Percentiles rank a stretch among this genome's conserved stretches.
phyloP scores from a whole-genome alignment of 1,140 invertebrate genomes.

The Apis florea region DNA sequence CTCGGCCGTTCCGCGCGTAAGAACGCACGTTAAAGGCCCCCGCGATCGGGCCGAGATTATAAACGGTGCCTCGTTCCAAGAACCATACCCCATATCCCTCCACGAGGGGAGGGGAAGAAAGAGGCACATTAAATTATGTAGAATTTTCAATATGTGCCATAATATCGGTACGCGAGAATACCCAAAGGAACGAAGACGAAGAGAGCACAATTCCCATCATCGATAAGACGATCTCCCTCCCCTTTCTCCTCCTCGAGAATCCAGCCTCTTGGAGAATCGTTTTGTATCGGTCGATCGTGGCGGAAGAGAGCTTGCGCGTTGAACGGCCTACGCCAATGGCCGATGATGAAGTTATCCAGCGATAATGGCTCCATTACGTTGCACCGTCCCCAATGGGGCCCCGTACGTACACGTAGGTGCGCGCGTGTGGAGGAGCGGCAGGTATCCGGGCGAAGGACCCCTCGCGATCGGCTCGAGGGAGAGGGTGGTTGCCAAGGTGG shows the following conservation, averaged over 20 bases:
- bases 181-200: conserved; percentile 39
- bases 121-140: conserved; percentile 49
- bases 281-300: conserved; percentile 45
- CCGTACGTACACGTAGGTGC: conserved; percentile 21
- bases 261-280: conserved; percentile 12
- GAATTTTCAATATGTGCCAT: conserved; percentile 56
- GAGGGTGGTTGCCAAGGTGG: neutral
- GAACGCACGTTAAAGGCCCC: neutral
- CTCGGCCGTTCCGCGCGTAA: too few species aligned
- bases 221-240: conserved; percentile 28
- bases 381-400: conserved; percentile 65
- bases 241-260: too few species aligned
- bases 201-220: conserved; percentile 44
- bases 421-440: neutral
- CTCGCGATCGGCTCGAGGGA: conserved; percentile 1
- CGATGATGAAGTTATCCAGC: conserved; percentile 81
- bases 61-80: conserved; percentile 34
- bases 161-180: conserved; percentile 29
- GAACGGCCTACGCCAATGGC: conserved; percentile 69
- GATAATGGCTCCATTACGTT: conserved; percentile 80
- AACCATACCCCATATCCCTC: conserved; percentile 43
- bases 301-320: neutral
- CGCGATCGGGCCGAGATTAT: conserved; percentile 20
- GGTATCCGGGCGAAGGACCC: conserved; percentile 64
- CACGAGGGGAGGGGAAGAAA: neutral